Evolutionary conservation across 2,888 invertebrate genomes (phyloP).

Genomic region (Pollenia angustigena): DNA sequence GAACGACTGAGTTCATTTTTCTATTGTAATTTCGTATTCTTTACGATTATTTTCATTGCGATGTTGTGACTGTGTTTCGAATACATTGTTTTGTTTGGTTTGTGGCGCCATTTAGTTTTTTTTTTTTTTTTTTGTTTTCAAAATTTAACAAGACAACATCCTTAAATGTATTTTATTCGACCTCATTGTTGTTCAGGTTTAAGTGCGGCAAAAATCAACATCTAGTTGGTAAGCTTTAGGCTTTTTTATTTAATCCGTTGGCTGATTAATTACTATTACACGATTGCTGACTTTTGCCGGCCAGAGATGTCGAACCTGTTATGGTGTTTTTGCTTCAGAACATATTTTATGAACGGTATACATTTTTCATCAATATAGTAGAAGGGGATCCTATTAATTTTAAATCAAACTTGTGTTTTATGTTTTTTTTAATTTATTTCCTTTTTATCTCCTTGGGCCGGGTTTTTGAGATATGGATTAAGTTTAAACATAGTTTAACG

Average conservation of each 20-base stretch:
- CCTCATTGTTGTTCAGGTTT: conserved; percentile 58
- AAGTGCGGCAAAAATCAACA: conserved; percentile 25
- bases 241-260: conserved; percentile 45
- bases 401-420: too few relatives aligned
- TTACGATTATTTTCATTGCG: conserved; percentile 18
- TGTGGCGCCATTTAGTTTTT: conserved; percentile 54
- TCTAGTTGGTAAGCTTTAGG: conserved; percentile 25
- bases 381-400: too few relatives aligned
- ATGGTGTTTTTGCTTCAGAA: too few relatives aligned
- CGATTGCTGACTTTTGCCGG: conserved; percentile 30
- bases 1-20: conserved; percentile 1
- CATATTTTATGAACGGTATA: too few relatives aligned
- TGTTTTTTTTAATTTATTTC: too few relatives aligned
- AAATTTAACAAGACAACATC: conserved; percentile 57
- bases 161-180: conserved; percentile 63
- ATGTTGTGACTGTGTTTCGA: conserved; percentile 7
- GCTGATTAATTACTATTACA: conserved; percentile 49
- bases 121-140: conserved; percentile 20
- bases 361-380: too few relatives aligned
- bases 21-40: conserved; percentile 16
- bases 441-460: too few relatives aligned
- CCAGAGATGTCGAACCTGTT: conserved; percentile 16
- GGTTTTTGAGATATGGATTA: too few relatives aligned
- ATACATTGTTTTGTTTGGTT: conserved; percentile 26
- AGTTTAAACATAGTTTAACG: too few relatives aligned